Percentiles rank a stretch among this genome's conserved stretches.
Evolutionary conservation across 1,140 invertebrate species (phyloP).

Genomic region (Streblospio benedicti): DNA sequence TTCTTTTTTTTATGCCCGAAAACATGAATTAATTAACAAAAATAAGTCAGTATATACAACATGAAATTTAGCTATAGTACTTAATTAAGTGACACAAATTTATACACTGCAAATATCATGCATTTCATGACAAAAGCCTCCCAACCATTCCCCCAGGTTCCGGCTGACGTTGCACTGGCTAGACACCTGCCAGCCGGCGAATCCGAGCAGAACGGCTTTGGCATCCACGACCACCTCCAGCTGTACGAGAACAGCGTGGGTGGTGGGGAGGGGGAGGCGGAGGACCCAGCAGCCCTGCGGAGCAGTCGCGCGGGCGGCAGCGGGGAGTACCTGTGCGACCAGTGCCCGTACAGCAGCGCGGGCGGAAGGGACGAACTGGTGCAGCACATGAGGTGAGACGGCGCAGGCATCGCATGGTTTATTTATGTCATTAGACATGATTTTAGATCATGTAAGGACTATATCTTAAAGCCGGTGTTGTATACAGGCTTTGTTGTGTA

Average conservation of each 20-base stretch:
- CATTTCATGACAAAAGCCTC: no score
- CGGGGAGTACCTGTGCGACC: conserved; percentile 62
- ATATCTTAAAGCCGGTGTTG: no score
- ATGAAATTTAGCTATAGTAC: no score
- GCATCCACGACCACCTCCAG: conserved; percentile 34
- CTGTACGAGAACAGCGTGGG: conserved; percentile 37
- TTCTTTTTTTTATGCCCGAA: no score
- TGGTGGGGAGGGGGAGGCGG: no score
- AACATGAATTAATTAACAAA: no score
- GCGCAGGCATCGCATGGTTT: conserved; percentile 34
- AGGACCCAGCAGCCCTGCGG: conserved; percentile 51
- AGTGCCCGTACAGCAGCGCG: conserved; percentile 68
- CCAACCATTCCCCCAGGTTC: no score
- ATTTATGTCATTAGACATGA: not conserved
- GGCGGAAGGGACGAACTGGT: conserved; percentile 64
- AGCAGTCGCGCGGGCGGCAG: conserved; percentile 63
- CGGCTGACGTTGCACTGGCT: conserved; percentile 40
- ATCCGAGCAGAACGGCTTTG: conserved; percentile 29
- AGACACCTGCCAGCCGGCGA: conserved; percentile 32
- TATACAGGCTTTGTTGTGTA: no score
- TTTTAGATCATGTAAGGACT: no score
- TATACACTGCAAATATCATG: no score
- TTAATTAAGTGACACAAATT: no score
- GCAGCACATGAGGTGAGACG: conserved; percentile 65
- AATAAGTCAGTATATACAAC: no score